Conservation (phyloP, 2,888 invertebrate species). For the Nephrotoma appendiculata region DNA sequence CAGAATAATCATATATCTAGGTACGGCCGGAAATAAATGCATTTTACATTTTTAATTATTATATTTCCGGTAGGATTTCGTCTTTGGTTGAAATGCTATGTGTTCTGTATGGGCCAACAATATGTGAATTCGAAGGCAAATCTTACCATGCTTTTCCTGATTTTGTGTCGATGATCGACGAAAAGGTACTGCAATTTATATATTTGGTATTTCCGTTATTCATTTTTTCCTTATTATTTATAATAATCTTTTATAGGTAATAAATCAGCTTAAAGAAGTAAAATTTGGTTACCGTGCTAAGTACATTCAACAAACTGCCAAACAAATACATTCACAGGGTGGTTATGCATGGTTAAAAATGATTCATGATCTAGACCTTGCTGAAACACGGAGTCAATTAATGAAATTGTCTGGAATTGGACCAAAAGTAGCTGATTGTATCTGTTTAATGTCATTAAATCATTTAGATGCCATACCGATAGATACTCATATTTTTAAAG, state of each 20-base stretch:
- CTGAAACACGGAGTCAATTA: constrained; percentile 55
- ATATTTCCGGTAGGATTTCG: not conserved
- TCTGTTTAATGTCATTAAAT: constrained; percentile 89
- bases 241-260: constrained; percentile 9
- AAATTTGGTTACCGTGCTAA: constrained; percentile 83
- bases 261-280: constrained; percentile 39
- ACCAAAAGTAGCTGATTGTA: constrained; percentile 95
- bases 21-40: constrained; percentile 35
- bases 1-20: constrained; percentile 87
- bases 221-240: not conserved
- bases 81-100: constrained; percentile 77
- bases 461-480: constrained; percentile 83
- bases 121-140: constrained; percentile 47
- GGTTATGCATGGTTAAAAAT: constrained; percentile 57
- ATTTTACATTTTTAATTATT: not conserved
- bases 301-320: constrained; percentile 64
- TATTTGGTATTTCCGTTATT: not conserved
- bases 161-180: constrained; percentile 42
- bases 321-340: constrained; percentile 50
- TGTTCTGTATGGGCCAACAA: constrained; percentile 58
- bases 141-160: constrained; percentile 69
- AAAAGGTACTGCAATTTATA: constrained; percentile 24
- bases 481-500: constrained; percentile 91
- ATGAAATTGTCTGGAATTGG: constrained; percentile 80
- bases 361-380: constrained; percentile 52